Evolutionary conservation across 2,888 invertebrate genomes (phyloP), one percentile per base, ranked within the genome.

Genomic region (Sphecodes monilicornis): DNA sequence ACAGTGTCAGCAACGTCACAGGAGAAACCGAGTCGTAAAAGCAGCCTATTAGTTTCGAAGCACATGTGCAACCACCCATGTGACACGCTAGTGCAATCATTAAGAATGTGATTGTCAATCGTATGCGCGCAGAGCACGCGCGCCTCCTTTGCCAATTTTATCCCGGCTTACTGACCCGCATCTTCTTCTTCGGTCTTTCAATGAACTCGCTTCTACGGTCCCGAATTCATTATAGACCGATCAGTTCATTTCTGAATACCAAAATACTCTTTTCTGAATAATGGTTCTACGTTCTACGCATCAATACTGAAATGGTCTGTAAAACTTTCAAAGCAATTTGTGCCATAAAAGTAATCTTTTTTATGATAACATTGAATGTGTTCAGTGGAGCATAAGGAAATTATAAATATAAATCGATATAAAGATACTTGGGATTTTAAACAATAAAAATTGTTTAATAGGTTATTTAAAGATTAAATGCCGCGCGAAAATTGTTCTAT

Each of bases 81-180:
- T 70, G 78, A 81, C 76, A 76, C 46, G 18, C 75, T 75, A 79
- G 79, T 80, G 87, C 87, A 86, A 81, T 87, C 85, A 71, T 83
- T 80, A 83, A 81, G 83, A 81, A 79, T 81, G 85, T 54, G 69
- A 76, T 81, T 78, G 69, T 85, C 75, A 29, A 64, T 64, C 43
- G n/a, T 16, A 54, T 6, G 69, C 10, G 64, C 32, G 71, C 1
- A 5, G 54, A 43, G 66, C 86, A 69, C 32, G 77, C 81, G 81
- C 32, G 74, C 26, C 29, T 13, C 4, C 54, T 6, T 64, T 69
- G 86, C 86, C 86, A 86, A 79, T 69, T 70, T 72, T 75, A 70
- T 74, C 36, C 69, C 70, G n/a, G 75, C 85, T 82, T 82, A 76
- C 78, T 85, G 86, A 82, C 78, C 75, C n/a, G 80, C 78, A 32